Evolutionary conservation across 2,888 invertebrate genomes (phyloP), one percentile per base, ranked within the genome.

Genomic region (Drosophila phalerata): DNA sequence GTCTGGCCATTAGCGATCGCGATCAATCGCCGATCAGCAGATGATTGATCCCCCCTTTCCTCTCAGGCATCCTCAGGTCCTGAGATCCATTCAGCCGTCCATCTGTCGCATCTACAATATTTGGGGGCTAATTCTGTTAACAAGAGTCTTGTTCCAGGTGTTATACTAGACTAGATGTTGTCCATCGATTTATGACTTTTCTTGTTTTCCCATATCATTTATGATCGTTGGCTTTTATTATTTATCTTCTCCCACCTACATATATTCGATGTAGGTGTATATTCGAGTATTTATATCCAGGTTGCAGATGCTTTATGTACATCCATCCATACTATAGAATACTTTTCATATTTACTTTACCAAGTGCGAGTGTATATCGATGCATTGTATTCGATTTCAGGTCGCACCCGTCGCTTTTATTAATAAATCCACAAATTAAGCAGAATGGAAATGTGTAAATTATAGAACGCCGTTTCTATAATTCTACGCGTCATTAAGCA

Each of bases 401-500:
- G 55, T 77, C 78, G 64, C 53, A 63, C n/a, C 37, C 62, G 63
- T 79, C 74, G 67, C 57, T 69, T 74, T 69, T 74, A 71, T 70
- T 71, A 69, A 76, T 79, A 81, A 88, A 81, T 83, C 78, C 81
- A 76, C 78, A 80, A 81, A 80, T 81, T 76, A 78, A 79, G 71
- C 72, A 77, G 79, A 76, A 75, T 76, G 68, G 73, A 79, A 75
- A 79, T 78, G 79, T 90, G 80, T 85, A 83, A 83, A 88, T 88
- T 85, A 79, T 79, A 81, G 81, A 77, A 64, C 67, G 81, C 66
- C 81, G 77, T 82, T n/a, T n/a, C n/a, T n/a, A n/a, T n/a, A n/a
- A n/a, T n/a, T n/a, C 80, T 77, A 77, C 83, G 84, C 85, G 83
- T 89, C 89, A 90, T 90, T 90, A 87, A 85, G 76, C 76, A 69